Evolutionary conservation across 2,797 vertebrate genomes (phyloP).

Genomic region (Molossus molossus): DNA sequence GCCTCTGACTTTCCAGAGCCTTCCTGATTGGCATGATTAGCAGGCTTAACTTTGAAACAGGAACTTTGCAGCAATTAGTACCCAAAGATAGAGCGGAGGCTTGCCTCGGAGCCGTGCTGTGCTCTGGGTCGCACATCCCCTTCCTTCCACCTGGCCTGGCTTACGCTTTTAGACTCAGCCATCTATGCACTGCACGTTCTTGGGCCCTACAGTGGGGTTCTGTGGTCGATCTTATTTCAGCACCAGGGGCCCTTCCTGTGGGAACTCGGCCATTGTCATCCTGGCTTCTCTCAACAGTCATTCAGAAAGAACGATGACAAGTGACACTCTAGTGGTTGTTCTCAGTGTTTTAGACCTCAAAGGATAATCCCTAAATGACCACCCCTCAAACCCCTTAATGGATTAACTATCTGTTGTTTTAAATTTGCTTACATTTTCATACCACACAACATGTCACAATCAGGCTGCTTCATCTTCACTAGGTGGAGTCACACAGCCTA

Average conservation of each 20-base stretch:
- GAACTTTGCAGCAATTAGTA: slow-evolving; percentile 75
- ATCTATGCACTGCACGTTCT: background rate
- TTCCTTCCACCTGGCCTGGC: slow-evolving; percentile 33
- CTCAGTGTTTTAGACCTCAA: background rate
- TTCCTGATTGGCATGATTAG: slow-evolving; percentile 78
- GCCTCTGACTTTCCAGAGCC: slow-evolving; percentile 69
- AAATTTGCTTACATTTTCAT: background rate
- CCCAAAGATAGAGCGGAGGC: slow-evolving; percentile 66
- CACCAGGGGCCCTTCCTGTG: background rate
- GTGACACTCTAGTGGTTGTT: background rate
- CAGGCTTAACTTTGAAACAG: slow-evolving; percentile 72
- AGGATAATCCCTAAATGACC: background rate
- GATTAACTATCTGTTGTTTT: slow-evolving; percentile 1
- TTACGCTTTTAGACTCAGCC: background rate
- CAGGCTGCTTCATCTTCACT: background rate
- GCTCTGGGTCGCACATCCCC: background rate
- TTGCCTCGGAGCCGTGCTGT: background rate
- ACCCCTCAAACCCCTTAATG: background rate
- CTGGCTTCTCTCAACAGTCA: background rate
- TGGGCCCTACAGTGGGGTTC: background rate
- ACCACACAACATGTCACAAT: background rate
- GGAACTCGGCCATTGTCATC: background rate
- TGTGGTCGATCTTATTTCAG: background rate
- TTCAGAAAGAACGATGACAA: background rate
- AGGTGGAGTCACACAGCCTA: background rate